phyloP scores from a whole-genome alignment of 2,888 invertebrate genomes.

The Chaetogeoica ovagalla region DNA sequence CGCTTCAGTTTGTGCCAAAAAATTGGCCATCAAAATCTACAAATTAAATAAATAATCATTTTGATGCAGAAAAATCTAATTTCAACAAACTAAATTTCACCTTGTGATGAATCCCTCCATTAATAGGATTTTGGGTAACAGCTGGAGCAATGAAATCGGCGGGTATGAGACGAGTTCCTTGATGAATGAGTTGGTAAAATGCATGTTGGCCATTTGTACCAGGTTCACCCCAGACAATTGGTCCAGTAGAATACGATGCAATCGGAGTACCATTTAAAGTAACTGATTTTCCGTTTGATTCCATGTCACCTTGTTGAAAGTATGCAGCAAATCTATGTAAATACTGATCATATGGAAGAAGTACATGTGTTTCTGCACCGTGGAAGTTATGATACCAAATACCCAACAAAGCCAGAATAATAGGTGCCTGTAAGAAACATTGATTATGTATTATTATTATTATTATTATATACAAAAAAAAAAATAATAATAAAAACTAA shows the following conservation, averaged over 20 bases:
- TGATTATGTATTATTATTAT: neutral
- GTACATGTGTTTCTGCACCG: conserved; percentile 91
- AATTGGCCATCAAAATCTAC: conserved; percentile 89
- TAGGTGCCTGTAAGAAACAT: conserved; percentile 72
- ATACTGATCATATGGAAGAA: conserved; percentile 98
- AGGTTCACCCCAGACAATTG: conserved; percentile 96
- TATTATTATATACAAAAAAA: no score
- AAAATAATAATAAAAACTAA: conserved; percentile 61
- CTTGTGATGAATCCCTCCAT: conserved; percentile 83
- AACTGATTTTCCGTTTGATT: conserved; percentile 92
- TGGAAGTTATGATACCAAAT: conserved; percentile 95
- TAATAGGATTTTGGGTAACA: conserved; percentile 80
- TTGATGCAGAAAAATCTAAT: neutral
- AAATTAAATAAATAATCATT: conserved; percentile 17
- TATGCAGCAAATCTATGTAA: conserved; percentile 98
- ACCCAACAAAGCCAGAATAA: conserved; percentile 88
- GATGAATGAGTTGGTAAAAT: conserved; percentile 98
- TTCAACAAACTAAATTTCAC: conserved; percentile 57
- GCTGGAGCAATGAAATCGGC: conserved; percentile 96
- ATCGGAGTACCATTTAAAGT: conserved; percentile 19
- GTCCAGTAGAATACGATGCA: conserved; percentile 65
- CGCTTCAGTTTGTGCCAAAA: conserved; percentile 98
- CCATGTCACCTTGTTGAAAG: conserved; percentile 99
- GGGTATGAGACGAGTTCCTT: conserved; percentile 88
- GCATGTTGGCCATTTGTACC: conserved; percentile 99